Conservation (phyloP, 2,797 vertebrate genomes). For the Eleutherodactylus coqui region DNA sequence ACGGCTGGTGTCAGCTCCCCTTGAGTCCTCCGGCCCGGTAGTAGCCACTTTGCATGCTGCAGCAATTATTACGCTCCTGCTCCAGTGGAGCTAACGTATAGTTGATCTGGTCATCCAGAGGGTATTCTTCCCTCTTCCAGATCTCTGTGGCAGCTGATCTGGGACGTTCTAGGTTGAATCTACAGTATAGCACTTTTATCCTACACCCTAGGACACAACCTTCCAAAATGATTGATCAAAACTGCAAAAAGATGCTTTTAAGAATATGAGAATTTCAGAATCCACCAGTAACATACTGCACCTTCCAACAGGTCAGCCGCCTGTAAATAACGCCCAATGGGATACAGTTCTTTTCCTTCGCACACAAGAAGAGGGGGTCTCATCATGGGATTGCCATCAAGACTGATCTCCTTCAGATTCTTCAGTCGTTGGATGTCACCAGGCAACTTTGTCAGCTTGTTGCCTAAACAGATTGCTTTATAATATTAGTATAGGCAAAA, state of each 20-base stretch:
- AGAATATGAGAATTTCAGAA: background rate
- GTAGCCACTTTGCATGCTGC: too few species aligned
- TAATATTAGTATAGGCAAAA: background rate
- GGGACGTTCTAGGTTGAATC: too few species aligned
- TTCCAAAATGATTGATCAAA: background rate
- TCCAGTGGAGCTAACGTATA: too few species aligned
- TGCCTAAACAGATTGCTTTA: constrained; percentile 67
- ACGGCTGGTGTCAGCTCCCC: too few species aligned
- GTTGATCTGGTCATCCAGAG: too few species aligned
- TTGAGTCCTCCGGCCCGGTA: too few species aligned
- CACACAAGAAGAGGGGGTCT: constrained; percentile 72
- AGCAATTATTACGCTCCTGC: too few species aligned
- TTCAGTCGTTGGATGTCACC: constrained; percentile 67
- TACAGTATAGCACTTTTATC: too few species aligned
- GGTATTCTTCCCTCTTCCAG: too few species aligned
- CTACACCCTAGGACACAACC: too few species aligned
- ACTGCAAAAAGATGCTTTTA: too few species aligned
- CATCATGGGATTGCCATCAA: constrained; percentile 71
- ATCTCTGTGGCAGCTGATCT: too few species aligned
- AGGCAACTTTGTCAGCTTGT: constrained; percentile 70
- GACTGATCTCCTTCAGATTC: constrained; percentile 70
- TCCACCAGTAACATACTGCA: constrained; percentile 53
- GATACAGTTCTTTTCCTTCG: constrained; percentile 70
- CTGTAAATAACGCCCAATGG: constrained; percentile 70
- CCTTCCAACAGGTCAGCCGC: constrained; percentile 72